These are phyloP conservation scores for Palythoa grandiflora DNA, from an alignment of 92 coral and sea anemone species.

Conservation along the genomic window DNA sequence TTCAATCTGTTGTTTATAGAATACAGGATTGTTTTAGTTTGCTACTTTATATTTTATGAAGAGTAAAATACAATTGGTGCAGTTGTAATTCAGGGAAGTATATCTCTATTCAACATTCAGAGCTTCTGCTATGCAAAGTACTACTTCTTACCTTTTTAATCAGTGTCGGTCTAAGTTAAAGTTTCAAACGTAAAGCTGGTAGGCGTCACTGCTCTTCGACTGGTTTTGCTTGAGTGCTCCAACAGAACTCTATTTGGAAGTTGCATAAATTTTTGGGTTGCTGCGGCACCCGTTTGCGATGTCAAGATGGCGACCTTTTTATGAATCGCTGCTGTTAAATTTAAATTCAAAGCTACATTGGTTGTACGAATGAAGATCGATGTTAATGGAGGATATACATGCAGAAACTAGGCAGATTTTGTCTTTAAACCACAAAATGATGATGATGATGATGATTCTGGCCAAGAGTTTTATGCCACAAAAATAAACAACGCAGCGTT, in stretches of 20 bases:
- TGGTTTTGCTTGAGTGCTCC: neutral
- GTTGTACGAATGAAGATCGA: too few relatives aligned
- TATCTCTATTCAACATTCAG: neutral
- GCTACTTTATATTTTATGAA: neutral
- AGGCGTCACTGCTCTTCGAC: neutral
- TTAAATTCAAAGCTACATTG: too few relatives aligned
- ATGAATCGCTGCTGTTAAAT: too few relatives aligned
- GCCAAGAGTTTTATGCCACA: too few relatives aligned
- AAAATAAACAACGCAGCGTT: too few relatives aligned
- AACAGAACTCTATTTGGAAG: neutral
- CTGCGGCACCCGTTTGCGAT: neutral
- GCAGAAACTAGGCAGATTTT: too few relatives aligned
- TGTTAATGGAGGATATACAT: too few relatives aligned
- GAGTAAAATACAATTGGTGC: too few relatives aligned
- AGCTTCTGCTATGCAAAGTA: neutral
- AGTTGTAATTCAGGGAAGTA: neutral
- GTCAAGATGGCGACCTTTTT: too few relatives aligned
- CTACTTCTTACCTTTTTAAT: neutral
- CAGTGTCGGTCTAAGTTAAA: neutral
- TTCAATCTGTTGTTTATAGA: too few relatives aligned
- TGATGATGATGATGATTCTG: too few relatives aligned
- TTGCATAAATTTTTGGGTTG: neutral
- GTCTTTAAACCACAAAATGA: too few relatives aligned
- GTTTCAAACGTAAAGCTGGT: neutral
- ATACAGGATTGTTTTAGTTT: neutral